These are phyloP conservation scores for Phyllotreta striolata DNA, from an alignment of 2,888 invertebrate species.

Conservation along the genomic window DNA sequence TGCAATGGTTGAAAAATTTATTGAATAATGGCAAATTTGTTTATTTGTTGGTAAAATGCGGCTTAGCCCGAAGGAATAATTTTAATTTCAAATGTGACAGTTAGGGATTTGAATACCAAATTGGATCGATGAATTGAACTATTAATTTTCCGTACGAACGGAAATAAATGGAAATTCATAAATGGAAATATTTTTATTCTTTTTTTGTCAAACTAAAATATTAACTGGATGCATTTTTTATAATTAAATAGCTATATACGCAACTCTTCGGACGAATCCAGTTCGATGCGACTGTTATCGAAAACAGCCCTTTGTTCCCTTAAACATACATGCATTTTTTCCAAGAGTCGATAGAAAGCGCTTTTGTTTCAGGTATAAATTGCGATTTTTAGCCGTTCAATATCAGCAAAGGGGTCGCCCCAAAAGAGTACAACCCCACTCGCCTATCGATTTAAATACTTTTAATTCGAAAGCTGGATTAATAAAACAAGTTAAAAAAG, in stretches of 20 bases:
- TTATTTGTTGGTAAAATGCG: constrained; percentile 13
- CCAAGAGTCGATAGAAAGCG: constrained; percentile 16
- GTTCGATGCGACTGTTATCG: constrained; percentile 26
- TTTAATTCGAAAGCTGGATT: too few species aligned
- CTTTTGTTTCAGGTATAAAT: constrained; percentile 18
- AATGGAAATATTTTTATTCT: background rate
- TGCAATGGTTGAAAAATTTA: constrained; percentile 14
- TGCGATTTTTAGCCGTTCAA: constrained; percentile 7
- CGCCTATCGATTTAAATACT: too few species aligned
- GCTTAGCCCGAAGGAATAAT: constrained; percentile 15
- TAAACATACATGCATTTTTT: constrained; percentile 24
- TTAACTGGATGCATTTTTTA: too few species aligned
- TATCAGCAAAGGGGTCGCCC: constrained; percentile 3
- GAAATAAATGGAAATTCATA: background rate
- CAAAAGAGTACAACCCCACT: too few species aligned
- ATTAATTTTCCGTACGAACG: background rate
- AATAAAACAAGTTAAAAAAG: too few species aligned
- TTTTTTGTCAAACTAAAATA: too few species aligned
- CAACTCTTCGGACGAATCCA: background rate
- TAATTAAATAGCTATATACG: background rate
- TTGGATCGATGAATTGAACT: constrained; percentile 7
- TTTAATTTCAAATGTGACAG: constrained; percentile 25
- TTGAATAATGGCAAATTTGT: constrained; percentile 10
- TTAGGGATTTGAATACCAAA: constrained; percentile 19
- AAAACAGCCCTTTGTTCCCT: constrained; percentile 22